phyloP scores from a whole-genome alignment of 1,140 invertebrate genomes.

The Galendromus occidentalis region DNA sequence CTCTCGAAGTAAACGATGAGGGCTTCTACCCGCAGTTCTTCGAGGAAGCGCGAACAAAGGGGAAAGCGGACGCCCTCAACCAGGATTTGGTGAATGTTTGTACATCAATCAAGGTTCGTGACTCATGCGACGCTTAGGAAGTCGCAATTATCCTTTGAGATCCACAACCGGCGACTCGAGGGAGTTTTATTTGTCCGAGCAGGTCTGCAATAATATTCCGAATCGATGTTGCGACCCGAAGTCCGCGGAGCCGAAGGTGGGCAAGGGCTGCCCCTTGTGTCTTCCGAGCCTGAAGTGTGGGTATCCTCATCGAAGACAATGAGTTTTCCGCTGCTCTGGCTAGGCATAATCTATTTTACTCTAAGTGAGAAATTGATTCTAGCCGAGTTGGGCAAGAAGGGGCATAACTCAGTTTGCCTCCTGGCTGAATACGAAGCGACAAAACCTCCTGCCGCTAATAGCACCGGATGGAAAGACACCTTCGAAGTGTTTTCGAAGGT shows the following conservation, averaged over 20 bases:
- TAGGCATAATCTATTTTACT: too few relatives aligned
- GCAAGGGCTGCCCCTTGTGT: background rate
- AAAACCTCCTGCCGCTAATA: background rate
- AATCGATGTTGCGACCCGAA: background rate
- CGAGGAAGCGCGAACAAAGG: constrained; percentile 1
- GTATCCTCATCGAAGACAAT: background rate
- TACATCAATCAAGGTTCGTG: background rate
- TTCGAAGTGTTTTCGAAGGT: background rate
- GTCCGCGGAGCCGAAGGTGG: background rate
- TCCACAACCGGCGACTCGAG: background rate
- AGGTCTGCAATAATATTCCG: background rate
- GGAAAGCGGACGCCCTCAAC: background rate
- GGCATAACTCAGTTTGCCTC: background rate
- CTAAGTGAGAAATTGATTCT: background rate
- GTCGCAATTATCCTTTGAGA: background rate
- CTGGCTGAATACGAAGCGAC: background rate
- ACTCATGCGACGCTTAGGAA: too few relatives aligned
- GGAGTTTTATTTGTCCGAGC: background rate
- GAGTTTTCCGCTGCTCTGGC: too few relatives aligned
- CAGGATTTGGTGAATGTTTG: background rate
- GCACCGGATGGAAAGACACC: background rate
- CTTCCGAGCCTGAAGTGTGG: background rate
- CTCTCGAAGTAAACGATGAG: too few relatives aligned
- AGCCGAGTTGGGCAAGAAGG: background rate
- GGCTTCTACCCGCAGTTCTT: background rate